These are phyloP conservation scores for Epinephelus awoara DNA, from an alignment of 2,797 vertebrate species.

Conservation along the genomic window DNA sequence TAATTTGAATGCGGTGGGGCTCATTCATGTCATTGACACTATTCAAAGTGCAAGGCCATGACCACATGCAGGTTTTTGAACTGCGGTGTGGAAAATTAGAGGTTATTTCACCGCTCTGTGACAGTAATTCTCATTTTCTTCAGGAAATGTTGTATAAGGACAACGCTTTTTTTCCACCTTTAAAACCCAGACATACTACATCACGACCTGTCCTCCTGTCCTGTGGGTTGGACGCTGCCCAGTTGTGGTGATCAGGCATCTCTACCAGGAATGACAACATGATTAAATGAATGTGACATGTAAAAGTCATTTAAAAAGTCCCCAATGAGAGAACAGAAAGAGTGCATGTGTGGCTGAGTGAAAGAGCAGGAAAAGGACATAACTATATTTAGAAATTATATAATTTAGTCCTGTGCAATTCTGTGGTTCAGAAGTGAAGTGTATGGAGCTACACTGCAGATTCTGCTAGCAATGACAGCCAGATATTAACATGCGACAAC, in stretches of 20 bases:
- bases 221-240: not conserved
- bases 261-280: not conserved
- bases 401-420: too few species aligned
- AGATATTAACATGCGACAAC: not conserved
- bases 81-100: conserved; percentile 57
- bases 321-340: not conserved
- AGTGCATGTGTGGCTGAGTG: not conserved
- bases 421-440: not conserved
- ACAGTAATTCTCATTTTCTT: conserved; percentile 35
- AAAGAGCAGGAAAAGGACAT: not conserved
- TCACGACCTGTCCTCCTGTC: not conserved
- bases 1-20: conserved; percentile 51
- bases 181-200: not conserved
- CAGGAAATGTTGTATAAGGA: conserved; percentile 37
- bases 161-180: conserved; percentile 9
- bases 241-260: not conserved
- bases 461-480: not conserved
- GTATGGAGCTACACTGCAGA: not conserved
- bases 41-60: conserved; percentile 44
- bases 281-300: not conserved
- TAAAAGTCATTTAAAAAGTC: not conserved
- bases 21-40: conserved; percentile 56
- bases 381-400: not conserved
- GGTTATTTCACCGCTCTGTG: conserved; percentile 35
- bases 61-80: conserved; percentile 44